These are phyloP conservation scores for Lepidurus couesii DNA, from an alignment of 1,140 invertebrate genomes.

Conservation along the genomic window DNA sequence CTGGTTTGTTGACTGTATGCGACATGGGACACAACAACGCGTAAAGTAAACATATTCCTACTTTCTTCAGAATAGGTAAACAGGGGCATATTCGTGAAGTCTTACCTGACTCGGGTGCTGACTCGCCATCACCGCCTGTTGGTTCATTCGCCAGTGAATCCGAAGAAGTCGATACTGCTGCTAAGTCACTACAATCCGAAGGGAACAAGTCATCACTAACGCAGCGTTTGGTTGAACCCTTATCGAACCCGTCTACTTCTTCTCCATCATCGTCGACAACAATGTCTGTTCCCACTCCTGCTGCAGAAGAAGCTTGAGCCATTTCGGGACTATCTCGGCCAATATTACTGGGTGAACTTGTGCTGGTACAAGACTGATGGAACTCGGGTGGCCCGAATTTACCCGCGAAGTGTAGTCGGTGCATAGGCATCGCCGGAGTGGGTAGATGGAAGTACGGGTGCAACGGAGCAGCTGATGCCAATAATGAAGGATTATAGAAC, in stretches of 20 bases:
- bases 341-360: neutral
- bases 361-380: neutral
- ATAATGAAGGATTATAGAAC: neutral
- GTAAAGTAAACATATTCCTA: neutral
- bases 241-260: neutral
- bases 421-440: neutral
- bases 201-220: neutral
- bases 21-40: neutral
- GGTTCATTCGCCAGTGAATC: neutral
- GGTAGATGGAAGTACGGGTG: neutral
- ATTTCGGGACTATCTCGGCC: neutral
- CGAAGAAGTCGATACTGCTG: neutral
- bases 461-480: neutral
- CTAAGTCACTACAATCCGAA: slow-evolving; percentile 1
- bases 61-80: too few relatives aligned
- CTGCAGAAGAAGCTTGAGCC: neutral
- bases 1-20: neutral
- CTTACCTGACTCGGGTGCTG: neutral
- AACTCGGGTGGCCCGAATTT: neutral
- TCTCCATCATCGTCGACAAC: neutral
- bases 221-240: neutral
- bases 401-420: neutral
- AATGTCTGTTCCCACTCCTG: neutral
- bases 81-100: neutral
- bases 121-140: neutral